Evolutionary conservation across 1,140 invertebrate species (phyloP), one percentile per base, ranked within the genome.

Genomic region (Spodoptera frugiperda): DNA sequence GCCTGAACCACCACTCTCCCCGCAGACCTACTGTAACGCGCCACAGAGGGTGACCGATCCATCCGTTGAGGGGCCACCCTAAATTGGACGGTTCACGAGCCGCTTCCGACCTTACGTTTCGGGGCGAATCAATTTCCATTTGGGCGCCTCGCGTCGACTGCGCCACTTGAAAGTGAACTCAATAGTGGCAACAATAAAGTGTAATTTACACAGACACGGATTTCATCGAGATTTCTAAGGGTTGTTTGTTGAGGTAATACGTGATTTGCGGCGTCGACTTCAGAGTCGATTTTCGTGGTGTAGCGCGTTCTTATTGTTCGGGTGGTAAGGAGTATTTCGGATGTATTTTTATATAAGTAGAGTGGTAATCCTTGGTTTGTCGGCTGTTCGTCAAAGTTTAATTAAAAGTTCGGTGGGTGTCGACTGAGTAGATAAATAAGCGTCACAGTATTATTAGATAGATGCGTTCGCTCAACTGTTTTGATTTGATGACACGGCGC

Each of bases 121-220:
- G 84, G 74, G 79, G 78, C 80, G 85, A 91, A 90, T 91, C 90
- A 91, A 93, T 91, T 91, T 91, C 83, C 84, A 85, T 82, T 78
- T 78, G 79, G 84, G 70, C 80, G 82, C 79, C 79, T 86, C 73
- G 63, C 55, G 80, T 70, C 68, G 49, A 44, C 54, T 48, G 61
- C 39, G 61, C 51, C 63, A 57, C 46, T 73, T 70, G 67, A 83
- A 85, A 80, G 21, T 80, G 74, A 65, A 84, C 85, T 88, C 79
- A 89, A 80, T 59, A 30, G 21, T 19, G 30, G 19, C 46, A 63
- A 74, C 70, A 72, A 78, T 85, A 89, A 78, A 82, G 83, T 76
- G 44, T 77, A 85, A 83, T 87, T 89, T 84, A 70, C 70, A 71
- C 30, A 19, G 73, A 67, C 78, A 71, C 68, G 39, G 77, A 82